phyloP scores from a whole-genome alignment of 2,888 invertebrate genomes.

The Phengaris alcon region DNA sequence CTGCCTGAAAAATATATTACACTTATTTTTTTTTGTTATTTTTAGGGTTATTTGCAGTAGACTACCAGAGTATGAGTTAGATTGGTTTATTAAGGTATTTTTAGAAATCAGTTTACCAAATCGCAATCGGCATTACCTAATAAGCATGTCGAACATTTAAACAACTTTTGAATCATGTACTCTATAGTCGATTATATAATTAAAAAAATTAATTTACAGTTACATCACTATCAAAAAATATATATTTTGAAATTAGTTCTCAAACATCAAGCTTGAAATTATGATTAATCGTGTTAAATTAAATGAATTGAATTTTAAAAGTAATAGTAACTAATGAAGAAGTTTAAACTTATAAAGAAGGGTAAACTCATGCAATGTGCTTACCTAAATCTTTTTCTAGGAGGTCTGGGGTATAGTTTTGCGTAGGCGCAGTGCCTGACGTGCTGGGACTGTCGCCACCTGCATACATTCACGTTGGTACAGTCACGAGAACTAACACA shows the following conservation, averaged over 20 bases:
- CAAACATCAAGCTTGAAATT: not conserved
- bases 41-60: too few species aligned
- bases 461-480: conserved; percentile 42
- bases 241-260: not conserved
- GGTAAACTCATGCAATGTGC: conserved; percentile 38
- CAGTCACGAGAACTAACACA: not conserved
- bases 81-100: too few species aligned
- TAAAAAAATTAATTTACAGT: not conserved
- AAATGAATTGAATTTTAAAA: not conserved
- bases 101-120: too few species aligned
- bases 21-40: not conserved
- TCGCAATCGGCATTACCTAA: too few species aligned
- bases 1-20: not conserved
- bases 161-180: too few species aligned
- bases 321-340: not conserved
- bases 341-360: not conserved
- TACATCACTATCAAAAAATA: not conserved
- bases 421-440: conserved; percentile 51
- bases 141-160: too few species aligned
- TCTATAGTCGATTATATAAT: too few species aligned
- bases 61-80: too few species aligned
- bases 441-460: conserved; percentile 66
- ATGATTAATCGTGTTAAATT: not conserved
- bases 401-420: conserved; percentile 54
- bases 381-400: conserved; percentile 71